Conservation (phyloP, 53 echinoderm and acorn worm genomes). For the Luidia sarsii region DNA sequence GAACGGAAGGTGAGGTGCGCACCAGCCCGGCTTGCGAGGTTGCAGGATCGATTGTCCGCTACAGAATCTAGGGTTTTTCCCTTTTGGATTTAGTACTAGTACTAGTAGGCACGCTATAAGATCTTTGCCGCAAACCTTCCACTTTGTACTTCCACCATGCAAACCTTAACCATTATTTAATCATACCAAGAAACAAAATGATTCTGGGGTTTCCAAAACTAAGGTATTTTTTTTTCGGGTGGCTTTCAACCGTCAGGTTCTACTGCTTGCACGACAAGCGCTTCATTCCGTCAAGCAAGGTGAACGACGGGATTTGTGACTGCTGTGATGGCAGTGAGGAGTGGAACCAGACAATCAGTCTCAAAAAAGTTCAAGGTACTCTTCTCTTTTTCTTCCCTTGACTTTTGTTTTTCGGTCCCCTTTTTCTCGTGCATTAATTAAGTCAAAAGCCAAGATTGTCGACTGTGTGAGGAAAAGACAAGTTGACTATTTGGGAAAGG, state of each 20-base stretch:
- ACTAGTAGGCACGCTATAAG: neutral
- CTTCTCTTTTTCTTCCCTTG: neutral
- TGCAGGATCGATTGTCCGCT: neutral
- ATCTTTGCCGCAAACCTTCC: too few species aligned
- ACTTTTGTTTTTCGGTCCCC: neutral
- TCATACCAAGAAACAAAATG: too few species aligned
- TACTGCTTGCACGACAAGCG: constrained; percentile 73
- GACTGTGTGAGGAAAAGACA: neutral
- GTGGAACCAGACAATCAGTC: constrained; percentile 63
- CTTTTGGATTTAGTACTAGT: neutral
- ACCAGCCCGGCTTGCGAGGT: neutral
- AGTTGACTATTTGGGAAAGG: too few species aligned
- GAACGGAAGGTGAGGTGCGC: constrained; percentile 88
- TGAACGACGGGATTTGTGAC: constrained; percentile 98
- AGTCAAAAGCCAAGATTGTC: neutral
- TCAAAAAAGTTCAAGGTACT: constrained; percentile 73
- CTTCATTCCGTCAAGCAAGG: constrained; percentile 80
- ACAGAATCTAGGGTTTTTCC: neutral
- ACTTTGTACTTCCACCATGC: too few species aligned
- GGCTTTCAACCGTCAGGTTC: too few species aligned
- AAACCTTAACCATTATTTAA: too few species aligned
- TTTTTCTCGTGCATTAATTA: neutral
- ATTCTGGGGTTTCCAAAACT: too few species aligned
- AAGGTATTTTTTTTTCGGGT: too few species aligned
- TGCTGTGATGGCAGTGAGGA: constrained; percentile 98